These are phyloP conservation scores for Lepisosteus oculatus DNA, from an alignment of 2,113 vertebrate genomes.

Conservation along the genomic window DNA sequence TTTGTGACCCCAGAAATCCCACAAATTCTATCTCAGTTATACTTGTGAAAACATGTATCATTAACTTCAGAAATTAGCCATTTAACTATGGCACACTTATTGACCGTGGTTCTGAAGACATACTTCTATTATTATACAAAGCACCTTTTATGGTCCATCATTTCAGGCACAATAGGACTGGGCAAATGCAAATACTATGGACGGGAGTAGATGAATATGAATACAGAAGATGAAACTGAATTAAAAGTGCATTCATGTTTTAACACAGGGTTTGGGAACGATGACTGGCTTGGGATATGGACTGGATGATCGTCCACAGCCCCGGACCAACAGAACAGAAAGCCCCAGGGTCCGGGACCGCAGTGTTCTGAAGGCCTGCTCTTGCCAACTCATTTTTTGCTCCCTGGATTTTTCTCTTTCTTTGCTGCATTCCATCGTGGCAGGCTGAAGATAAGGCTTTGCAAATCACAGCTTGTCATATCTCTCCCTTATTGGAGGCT, in stretches of 20 bases:
- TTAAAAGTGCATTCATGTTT: no score
- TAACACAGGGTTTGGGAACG: no score
- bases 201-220: no score
- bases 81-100: slow-evolving; percentile 64
- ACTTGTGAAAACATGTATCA: slow-evolving; percentile 63
- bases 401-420: slow-evolving; percentile 51
- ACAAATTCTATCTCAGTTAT: slow-evolving; percentile 54
- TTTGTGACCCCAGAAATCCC: slow-evolving; percentile 59
- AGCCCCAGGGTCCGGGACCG: no score
- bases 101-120: slow-evolving; percentile 52
- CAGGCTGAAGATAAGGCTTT: slow-evolving; percentile 43
- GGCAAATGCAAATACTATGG: no score
- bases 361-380: slow-evolving; percentile 19
- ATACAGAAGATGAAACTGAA: no score
- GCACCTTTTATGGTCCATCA: no score
- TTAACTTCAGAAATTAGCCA: slow-evolving; percentile 69
- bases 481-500: slow-evolving; percentile 47
- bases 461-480: slow-evolving; percentile 52
- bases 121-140: slow-evolving; percentile 12
- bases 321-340: no score
- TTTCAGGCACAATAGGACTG: no score
- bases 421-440: slow-evolving; percentile 59
- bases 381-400: slow-evolving; percentile 49
- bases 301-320: no score
- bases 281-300: no score